phyloP scores from a whole-genome alignment of 2,113 vertebrate genomes.

The Phrynocephalus versicolor region DNA sequence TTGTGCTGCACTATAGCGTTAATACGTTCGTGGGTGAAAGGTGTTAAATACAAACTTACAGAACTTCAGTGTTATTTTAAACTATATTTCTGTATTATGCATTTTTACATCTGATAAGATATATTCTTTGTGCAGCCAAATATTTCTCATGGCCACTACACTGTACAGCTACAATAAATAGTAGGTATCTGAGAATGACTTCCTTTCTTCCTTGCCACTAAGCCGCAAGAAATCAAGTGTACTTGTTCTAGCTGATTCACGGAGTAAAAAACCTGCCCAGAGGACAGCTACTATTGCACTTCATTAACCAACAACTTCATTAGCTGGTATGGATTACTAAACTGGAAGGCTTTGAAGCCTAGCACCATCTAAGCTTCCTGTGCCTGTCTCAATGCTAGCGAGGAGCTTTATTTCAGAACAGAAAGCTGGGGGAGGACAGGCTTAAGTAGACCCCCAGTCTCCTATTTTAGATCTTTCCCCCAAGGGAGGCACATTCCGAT shows the following conservation, averaged over 20 bases:
- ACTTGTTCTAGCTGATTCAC: not conserved
- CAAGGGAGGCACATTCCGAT: no score
- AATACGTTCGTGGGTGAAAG: not conserved
- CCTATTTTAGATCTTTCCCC: no score
- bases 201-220: not conserved
- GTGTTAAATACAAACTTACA: not conserved
- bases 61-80: not conserved
- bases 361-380: no score
- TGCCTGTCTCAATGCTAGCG: no score
- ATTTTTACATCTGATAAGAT: not conserved
- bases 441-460: no score
- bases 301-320: not conserved
- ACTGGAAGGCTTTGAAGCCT: no score
- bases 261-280: not conserved
- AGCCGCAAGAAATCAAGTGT: not conserved
- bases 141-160: not conserved
- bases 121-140: not conserved
- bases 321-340: not conserved
- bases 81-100: not conserved
- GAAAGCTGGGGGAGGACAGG: no score
- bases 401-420: no score
- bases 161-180: not conserved
- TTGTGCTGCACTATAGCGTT: not conserved
- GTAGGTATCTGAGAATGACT: not conserved
- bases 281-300: not conserved